Conservation (phyloP, 2,888 invertebrate genomes). For the Cancer borealis region DNA sequence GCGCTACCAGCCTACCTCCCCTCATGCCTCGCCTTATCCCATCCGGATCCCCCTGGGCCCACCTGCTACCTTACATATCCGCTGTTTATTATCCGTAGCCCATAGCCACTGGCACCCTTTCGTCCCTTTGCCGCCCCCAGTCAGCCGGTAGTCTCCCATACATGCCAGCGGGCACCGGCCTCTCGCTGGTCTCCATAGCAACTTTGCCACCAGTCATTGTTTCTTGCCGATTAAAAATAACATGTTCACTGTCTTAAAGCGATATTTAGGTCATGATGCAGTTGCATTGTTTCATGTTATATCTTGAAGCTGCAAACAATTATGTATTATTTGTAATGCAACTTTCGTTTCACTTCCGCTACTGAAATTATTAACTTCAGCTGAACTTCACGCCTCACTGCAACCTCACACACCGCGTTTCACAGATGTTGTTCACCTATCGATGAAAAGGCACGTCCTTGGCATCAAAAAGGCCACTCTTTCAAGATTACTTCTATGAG, state of each 20-base stretch:
- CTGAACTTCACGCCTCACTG: background rate
- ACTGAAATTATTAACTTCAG: background rate
- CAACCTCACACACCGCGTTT: background rate
- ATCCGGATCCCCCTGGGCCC: constrained; percentile 11
- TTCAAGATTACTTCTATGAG: background rate
- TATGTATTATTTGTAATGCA: background rate
- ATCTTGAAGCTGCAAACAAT: background rate
- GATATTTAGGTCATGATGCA: background rate
- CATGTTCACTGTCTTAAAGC: background rate
- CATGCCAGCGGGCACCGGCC: constrained; percentile 23
- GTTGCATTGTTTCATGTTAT: background rate
- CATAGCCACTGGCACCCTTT: constrained; percentile 18
- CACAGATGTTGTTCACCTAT: background rate
- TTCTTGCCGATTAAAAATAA: background rate
- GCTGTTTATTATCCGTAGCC: constrained; percentile 16
- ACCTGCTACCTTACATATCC: constrained; percentile 27
- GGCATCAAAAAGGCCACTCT: background rate
- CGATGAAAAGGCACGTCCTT: background rate
- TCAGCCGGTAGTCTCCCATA: background rate
- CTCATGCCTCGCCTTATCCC: background rate
- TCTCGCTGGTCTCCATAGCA: background rate
- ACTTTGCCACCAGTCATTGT: background rate
- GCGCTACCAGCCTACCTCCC: background rate
- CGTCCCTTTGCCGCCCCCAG: constrained; percentile 4
- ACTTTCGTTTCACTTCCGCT: background rate